These are phyloP conservation scores for Polydesmus complanatus DNA, from an alignment of 2,888 invertebrate species.

Conservation along the genomic window DNA sequence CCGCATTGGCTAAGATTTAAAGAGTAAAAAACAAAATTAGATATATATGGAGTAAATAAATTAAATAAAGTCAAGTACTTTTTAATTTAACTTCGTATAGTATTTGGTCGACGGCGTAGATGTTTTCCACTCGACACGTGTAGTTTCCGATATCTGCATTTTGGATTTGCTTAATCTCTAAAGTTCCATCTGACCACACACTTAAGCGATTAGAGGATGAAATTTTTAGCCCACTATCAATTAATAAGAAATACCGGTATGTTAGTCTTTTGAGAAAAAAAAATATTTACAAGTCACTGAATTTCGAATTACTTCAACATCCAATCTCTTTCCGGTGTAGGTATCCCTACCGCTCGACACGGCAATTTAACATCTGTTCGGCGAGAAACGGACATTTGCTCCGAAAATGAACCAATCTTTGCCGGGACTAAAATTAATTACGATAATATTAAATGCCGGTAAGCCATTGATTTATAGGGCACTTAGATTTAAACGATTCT, in stretches of 20 bases:
- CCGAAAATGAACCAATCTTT: slow-evolving; percentile 87
- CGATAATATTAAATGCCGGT: too few species aligned
- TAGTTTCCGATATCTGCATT: slow-evolving; percentile 17
- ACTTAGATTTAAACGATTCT: too few species aligned
- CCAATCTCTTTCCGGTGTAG: slow-evolving; percentile 79
- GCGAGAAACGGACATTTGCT: slow-evolving; percentile 70
- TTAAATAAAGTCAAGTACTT: too few species aligned
- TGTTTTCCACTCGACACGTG: slow-evolving; percentile 17
- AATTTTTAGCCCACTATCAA: too few species aligned
- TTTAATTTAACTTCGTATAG: too few species aligned
- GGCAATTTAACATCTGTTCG: slow-evolving; percentile 84
- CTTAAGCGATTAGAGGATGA: not conserved
- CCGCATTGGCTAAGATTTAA: not conserved
- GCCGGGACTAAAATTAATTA: slow-evolving; percentile 55
- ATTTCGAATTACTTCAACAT: slow-evolving; percentile 7
- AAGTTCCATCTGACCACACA: slow-evolving; percentile 17
- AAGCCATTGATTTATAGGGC: too few species aligned
- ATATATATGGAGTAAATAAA: too few species aligned
- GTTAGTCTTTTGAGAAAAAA: too few species aligned
- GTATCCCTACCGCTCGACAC: slow-evolving; percentile 85
- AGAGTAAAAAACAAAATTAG: not conserved
- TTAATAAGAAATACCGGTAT: too few species aligned
- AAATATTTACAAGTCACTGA: not conserved
- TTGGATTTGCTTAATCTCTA: slow-evolving; percentile 3
- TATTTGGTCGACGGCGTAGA: slow-evolving; percentile 16